Evolutionary conservation across 1,140 invertebrate genomes (phyloP).

Genomic region (Colletes gigas): DNA sequence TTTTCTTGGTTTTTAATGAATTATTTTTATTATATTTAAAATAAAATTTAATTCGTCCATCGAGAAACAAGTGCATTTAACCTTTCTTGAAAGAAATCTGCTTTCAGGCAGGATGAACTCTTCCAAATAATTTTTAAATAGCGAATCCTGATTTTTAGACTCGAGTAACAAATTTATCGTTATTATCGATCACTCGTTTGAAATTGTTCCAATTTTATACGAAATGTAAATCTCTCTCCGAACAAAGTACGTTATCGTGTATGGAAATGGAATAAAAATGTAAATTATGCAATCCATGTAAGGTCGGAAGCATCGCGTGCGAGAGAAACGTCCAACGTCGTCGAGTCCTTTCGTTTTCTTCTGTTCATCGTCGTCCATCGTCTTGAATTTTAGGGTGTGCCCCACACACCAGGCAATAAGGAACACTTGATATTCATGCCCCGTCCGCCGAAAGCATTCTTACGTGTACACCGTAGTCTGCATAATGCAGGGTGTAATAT

Average conservation of each 20-base stretch:
- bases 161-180: too few relatives aligned
- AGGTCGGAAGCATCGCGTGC: slow-evolving; percentile 18
- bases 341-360: slow-evolving; percentile 45
- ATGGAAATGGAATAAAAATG: not conserved
- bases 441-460: slow-evolving; percentile 48
- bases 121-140: too few relatives aligned
- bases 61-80: too few relatives aligned
- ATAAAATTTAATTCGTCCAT: too few relatives aligned
- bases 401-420: slow-evolving; percentile 33
- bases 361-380: slow-evolving; percentile 3
- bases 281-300: slow-evolving; percentile 5
- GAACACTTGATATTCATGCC: slow-evolving; percentile 47
- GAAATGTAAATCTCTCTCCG: not conserved
- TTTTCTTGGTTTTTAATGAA: too few relatives aligned
- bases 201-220: too few relatives aligned
- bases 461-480: slow-evolving; percentile 43
- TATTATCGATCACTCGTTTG: too few relatives aligned
- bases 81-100: too few relatives aligned
- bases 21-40: too few relatives aligned
- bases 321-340: slow-evolving; percentile 20
- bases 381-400: slow-evolving; percentile 55
- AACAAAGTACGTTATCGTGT: too few relatives aligned
- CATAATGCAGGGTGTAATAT: slow-evolving; percentile 52
- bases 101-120: too few relatives aligned
- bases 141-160: too few relatives aligned